Conservation (phyloP, 2,113 vertebrate genomes). For the Pantherophis guttatus region DNA sequence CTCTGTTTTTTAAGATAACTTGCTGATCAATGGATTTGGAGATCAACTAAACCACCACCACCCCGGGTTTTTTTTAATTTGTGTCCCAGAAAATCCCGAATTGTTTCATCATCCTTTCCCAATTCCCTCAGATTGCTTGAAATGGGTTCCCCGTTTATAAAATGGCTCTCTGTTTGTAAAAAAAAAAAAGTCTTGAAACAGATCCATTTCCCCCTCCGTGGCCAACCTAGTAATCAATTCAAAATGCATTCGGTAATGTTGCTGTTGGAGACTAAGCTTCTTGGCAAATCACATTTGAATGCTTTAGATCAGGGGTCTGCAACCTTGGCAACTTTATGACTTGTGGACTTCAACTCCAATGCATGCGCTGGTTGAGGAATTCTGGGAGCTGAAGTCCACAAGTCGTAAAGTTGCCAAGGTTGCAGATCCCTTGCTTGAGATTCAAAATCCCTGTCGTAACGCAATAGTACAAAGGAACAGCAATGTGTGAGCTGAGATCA, state of each 20-base stretch:
- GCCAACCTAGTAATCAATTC: not conserved
- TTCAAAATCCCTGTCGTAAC: not conserved
- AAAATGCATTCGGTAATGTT: not conserved
- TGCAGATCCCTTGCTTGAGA: too few species aligned
- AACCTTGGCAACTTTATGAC: too few species aligned
- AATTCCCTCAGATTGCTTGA: not conserved
- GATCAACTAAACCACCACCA: not conserved
- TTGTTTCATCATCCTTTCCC: not conserved
- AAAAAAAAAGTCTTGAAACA: not conserved
- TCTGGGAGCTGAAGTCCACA: too few species aligned
- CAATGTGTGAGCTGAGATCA: constrained; percentile 4
- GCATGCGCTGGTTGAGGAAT: too few species aligned
- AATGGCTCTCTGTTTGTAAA: not conserved
- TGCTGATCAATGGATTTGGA: not conserved
- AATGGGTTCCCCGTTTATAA: not conserved
- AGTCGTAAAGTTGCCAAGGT: too few species aligned
- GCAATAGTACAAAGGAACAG: constrained; percentile 1
- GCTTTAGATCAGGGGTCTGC: not conserved
- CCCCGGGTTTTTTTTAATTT: not conserved
- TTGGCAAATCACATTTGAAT: not conserved
- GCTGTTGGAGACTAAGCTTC: not conserved
- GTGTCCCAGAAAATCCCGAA: not conserved
- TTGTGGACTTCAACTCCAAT: too few species aligned
- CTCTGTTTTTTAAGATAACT: not conserved
- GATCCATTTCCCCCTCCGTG: not conserved